Evolutionary conservation across 2,888 invertebrate genomes (phyloP).

Genomic region (Rhabditoides inermis): DNA sequence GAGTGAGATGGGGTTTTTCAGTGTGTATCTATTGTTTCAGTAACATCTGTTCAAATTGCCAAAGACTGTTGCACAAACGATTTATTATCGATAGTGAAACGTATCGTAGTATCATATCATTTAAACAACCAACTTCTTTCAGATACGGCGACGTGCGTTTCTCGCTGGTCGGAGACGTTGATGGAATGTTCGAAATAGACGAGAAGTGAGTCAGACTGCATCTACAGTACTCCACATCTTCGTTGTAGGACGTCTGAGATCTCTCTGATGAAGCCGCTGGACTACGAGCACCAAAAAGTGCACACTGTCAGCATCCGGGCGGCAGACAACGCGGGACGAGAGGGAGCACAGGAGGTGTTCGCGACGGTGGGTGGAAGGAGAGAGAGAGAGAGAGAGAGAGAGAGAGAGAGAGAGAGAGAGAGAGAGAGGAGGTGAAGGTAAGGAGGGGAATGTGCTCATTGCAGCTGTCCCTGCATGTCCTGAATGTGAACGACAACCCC

Average conservation of each 20-base stretch:
- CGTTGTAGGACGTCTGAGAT: slow-evolving; percentile 17
- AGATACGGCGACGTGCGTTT: too few species aligned
- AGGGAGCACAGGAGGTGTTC: slow-evolving; percentile 22
- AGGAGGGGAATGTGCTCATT: background rate
- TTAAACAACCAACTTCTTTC: too few species aligned
- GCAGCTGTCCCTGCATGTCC: slow-evolving; percentile 14
- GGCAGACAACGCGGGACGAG: slow-evolving; percentile 14
- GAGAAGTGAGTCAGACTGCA: too few species aligned
- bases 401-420: background rate
- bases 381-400: background rate
- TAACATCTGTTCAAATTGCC: too few species aligned
- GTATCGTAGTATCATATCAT: too few species aligned
- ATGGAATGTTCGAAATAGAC: too few species aligned
- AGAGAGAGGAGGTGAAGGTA: background rate
- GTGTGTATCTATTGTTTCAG: too few species aligned
- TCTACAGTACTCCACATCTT: too few species aligned
- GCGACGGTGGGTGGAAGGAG: slow-evolving; percentile 16
- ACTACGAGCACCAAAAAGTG: slow-evolving; percentile 21
- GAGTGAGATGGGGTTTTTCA: too few species aligned
- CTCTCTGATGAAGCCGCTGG: slow-evolving; percentile 12
- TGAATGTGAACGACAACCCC: slow-evolving; percentile 18
- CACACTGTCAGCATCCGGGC: slow-evolving; percentile 22
- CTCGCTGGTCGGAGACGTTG: too few species aligned
- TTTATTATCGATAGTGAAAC: too few species aligned
- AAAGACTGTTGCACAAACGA: too few species aligned